A percentile compares a stretch with the other conserved stretches of the same genome.
phyloP scores from a whole-genome alignment of 2,113 vertebrate genomes.

The Hucho hucho region DNA sequence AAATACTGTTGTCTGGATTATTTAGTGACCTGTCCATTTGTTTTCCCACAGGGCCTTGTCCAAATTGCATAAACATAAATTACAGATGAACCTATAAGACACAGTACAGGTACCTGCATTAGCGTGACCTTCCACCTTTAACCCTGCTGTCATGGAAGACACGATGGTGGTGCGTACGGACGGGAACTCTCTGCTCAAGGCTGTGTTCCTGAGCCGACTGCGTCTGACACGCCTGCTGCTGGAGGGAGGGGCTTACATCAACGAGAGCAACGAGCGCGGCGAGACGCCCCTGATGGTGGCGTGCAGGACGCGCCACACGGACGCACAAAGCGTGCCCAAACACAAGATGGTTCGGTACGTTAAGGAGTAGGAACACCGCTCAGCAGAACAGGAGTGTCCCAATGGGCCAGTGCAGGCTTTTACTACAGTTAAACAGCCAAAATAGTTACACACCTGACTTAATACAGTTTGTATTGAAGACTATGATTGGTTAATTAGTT shows the following conservation, averaged over 20 bases:
- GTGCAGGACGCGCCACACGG: conserved; percentile 80
- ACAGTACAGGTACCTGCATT: background rate
- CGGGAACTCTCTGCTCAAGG: conserved; percentile 87
- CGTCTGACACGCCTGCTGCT: conserved; percentile 86
- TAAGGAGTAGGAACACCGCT: too few species aligned
- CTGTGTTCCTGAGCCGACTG: conserved; percentile 84
- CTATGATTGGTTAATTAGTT: too few species aligned
- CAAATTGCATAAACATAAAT: too few species aligned
- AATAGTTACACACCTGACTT: too few species aligned
- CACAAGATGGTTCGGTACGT: conserved; percentile 83
- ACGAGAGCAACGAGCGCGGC: conserved; percentile 88
- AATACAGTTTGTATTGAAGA: too few species aligned
- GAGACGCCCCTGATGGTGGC: conserved; percentile 91
- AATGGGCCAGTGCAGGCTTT: too few species aligned
- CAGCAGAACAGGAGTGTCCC: too few species aligned
- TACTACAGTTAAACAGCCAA: too few species aligned
- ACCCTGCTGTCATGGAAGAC: conserved; percentile 65
- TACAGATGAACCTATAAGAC: too few species aligned
- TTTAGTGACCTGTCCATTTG: too few species aligned
- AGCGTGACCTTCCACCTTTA: background rate
- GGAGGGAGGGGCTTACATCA: conserved; percentile 86
- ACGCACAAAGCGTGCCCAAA: conserved; percentile 85
- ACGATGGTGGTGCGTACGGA: conserved; percentile 73
- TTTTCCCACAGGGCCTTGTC: too few species aligned
- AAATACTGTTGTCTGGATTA: too few species aligned